Base-by-base conservation (phyloP, 2,888 invertebrate species). In the Amblyjoppa fuscipennis region DNA sequence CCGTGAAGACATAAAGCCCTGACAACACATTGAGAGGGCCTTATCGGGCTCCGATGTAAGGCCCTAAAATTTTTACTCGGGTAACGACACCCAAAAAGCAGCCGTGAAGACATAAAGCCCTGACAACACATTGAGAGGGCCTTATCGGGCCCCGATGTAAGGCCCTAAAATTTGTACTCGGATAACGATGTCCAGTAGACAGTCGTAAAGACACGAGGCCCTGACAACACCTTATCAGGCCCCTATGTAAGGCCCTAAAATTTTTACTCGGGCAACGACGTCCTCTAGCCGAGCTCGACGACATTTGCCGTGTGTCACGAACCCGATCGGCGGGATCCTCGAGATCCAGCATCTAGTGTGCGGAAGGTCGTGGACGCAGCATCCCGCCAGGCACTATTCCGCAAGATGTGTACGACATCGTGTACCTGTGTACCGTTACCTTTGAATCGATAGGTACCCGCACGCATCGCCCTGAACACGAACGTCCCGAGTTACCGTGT, bases 401-500 rank as follows among this genome's bases (percentile, higher is more conserved):
- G 75, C 75, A 75, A 75, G 61, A 49, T 61, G 61, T 64, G 11
- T 20, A 64, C 45, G 2, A 66, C 75, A 66, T 20, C n/a, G 31
- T 34, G 70, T 45, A 41, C n/a, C 49, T 34, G 28, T 34, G 11
- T 61, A 79, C 78, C 78, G 78, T 79, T 79, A 79, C 16, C 61
- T 9, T 34, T 1, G 69, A 79, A 70, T 70, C 78, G 70, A 79
- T 61, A 49, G 49, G 49, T 59, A 78, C 78, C 25, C 41, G 59
- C 56, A 45, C 61, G 61, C 45, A 64, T 75, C 61, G 73, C 59
- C 25, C 41, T 61, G 45, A 61, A 49, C 74, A 74, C 74, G 45
- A 34, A 75, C 49, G 75, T 38, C 61, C 56, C 16, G 64, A 20
- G 49, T 76, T 20, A n/a, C 75, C 49, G 31, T n/a, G 45, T 20